A percentile compares a stretch with the other conserved stretches of the same genome.
phyloP scores from a whole-genome alignment of 2,888 invertebrate genomes.

The Drosophila buzzatii region DNA sequence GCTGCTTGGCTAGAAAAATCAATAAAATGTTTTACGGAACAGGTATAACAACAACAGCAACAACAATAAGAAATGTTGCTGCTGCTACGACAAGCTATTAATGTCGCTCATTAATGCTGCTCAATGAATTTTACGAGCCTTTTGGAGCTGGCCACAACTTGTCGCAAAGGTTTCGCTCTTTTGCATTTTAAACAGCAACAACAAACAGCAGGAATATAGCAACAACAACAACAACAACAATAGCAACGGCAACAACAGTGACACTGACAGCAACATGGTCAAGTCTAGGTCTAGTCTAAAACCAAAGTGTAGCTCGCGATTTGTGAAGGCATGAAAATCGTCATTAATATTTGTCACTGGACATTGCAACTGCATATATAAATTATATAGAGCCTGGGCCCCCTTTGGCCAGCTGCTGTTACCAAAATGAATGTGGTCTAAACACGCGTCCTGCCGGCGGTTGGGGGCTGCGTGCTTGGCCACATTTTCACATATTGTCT shows the following conservation, averaged over 20 bases:
- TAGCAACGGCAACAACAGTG: conserved; percentile 27
- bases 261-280: conserved; percentile 44
- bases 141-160: conserved; percentile 34
- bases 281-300: conserved; percentile 22
- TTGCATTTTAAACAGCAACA: conserved; percentile 66
- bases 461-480: conserved; percentile 61
- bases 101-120: conserved; percentile 80
- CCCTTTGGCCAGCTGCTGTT: conserved; percentile 48
- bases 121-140: conserved; percentile 79
- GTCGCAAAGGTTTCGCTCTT: conserved; percentile 53
- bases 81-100: conserved; percentile 69
- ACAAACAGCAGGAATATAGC: conserved; percentile 10
- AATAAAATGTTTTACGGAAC: conserved; percentile 63
- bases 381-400: conserved; percentile 62
- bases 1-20: conserved; percentile 64
- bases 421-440: conserved; percentile 72
- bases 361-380: conserved; percentile 72
- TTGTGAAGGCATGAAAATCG: conserved; percentile 81
- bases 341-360: conserved; percentile 84
- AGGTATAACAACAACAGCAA: conserved; percentile 22
- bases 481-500: conserved; percentile 71
- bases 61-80: conserved; percentile 18
- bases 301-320: conserved; percentile 27
- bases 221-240: conserved; percentile 35
- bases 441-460: conserved; percentile 57